A percentile compares a stretch with the other conserved stretches of the same genome.
These are phyloP conservation scores for Hypotaenidia okinawae DNA, from an alignment of 2,797 vertebrate genomes.

Conservation along the genomic window DNA sequence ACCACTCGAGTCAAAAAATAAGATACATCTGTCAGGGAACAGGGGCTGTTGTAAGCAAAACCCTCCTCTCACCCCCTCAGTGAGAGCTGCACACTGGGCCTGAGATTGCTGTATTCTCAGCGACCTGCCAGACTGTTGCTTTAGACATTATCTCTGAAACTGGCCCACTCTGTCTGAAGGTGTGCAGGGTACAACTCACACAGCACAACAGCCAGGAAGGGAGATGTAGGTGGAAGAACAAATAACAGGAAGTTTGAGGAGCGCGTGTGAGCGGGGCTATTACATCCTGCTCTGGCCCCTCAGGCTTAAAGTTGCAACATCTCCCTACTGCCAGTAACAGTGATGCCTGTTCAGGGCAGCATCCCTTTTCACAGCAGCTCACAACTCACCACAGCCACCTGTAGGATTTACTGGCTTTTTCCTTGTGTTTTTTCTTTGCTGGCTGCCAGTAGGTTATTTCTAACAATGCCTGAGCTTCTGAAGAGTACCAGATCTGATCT, in stretches of 20 bases:
- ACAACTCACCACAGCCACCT: background rate
- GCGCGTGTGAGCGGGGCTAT: background rate
- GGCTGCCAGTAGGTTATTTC: background rate
- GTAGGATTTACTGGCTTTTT: background rate
- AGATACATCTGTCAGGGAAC: background rate
- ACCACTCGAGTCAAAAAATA: background rate
- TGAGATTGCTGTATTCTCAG: background rate
- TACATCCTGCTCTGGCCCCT: background rate
- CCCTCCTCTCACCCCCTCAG: background rate
- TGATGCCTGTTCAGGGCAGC: background rate
- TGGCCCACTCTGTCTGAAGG: background rate
- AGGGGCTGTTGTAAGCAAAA: background rate
- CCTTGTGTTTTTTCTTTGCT: background rate
- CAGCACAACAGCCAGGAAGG: background rate
- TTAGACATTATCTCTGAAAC: conserved; percentile 5
- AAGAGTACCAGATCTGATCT: background rate
- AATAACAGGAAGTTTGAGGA: conserved; percentile 51
- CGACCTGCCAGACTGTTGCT: background rate
- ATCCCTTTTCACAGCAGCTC: background rate
- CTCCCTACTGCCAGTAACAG: background rate
- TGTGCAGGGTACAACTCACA: background rate
- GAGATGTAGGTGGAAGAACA: conserved; percentile 31
- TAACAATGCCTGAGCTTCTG: background rate
- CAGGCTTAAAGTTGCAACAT: background rate
- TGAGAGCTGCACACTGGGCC: background rate